Evolutionary conservation across 2,113 vertebrate genomes (phyloP).

Genomic region (Cheilinus undulatus): DNA sequence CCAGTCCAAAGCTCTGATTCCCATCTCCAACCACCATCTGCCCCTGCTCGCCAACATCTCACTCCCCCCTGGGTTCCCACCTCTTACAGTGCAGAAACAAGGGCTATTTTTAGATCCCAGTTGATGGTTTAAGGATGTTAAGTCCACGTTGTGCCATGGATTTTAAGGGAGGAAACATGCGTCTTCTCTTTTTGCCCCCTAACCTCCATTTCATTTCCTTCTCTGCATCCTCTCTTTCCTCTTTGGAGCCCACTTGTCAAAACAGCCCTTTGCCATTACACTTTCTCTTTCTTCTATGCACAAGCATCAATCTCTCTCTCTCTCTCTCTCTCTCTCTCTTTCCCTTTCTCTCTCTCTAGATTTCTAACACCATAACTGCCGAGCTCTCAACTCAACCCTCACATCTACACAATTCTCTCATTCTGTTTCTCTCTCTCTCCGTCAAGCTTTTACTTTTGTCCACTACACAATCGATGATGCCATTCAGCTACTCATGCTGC

Average conservation of each 20-base stretch:
- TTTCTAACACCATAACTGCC: slow-evolving; percentile 16
- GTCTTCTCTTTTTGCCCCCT: slow-evolving; percentile 66
- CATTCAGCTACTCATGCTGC: slow-evolving; percentile 28
- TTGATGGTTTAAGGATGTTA: slow-evolving; percentile 89
- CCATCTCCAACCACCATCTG: slow-evolving; percentile 47
- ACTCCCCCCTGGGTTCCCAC: slow-evolving; percentile 39
- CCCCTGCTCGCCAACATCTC: slow-evolving; percentile 62
- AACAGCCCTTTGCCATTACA: slow-evolving; percentile 31
- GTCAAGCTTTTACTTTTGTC: slow-evolving; percentile 64
- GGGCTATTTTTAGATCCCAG: slow-evolving; percentile 89
- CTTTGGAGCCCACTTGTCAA: slow-evolving; percentile 52
- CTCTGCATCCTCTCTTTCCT: slow-evolving; percentile 59
- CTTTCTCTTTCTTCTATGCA: slow-evolving; percentile 44
- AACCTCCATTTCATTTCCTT: slow-evolving; percentile 68
- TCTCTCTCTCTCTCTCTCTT: slow-evolving; percentile 32
- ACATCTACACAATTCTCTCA: slow-evolving; percentile 58
- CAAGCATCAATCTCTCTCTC: slow-evolving; percentile 13
- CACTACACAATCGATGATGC: slow-evolving; percentile 48
- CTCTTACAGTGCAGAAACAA: slow-evolving; percentile 69
- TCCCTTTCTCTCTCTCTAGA: no score
- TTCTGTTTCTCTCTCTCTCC: slow-evolving; percentile 55
- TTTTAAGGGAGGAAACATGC: slow-evolving; percentile 88
- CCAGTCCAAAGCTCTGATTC: slow-evolving; percentile 46
- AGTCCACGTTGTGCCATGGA: slow-evolving; percentile 86
- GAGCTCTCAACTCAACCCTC: slow-evolving; percentile 50